phyloP scores from a whole-genome alignment of 2,113 vertebrate species.

The Trematomus loennbergii region DNA sequence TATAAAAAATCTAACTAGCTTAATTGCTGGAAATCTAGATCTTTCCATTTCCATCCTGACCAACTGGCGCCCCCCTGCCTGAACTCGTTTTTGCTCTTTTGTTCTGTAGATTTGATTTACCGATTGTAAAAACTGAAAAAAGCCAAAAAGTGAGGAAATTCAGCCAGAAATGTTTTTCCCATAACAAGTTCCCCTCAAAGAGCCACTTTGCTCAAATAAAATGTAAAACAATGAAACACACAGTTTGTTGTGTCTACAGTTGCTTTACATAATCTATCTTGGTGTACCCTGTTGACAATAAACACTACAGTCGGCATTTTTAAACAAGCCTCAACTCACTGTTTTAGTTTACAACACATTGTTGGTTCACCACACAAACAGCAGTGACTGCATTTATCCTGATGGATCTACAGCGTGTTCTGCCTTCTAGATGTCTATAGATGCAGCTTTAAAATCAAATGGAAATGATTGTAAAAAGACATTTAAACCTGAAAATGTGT shows the following conservation, averaged over 20 bases:
- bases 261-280: neutral
- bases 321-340: slow-evolving; percentile 1
- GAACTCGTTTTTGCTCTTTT: slow-evolving; percentile 2
- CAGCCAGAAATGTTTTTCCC: neutral
- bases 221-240: slow-evolving; percentile 21
- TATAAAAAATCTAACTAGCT: neutral
- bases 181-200: slow-evolving; percentile 2
- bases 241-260: slow-evolving; percentile 26
- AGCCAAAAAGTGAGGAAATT: slow-evolving; percentile 1
- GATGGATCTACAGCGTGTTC: slow-evolving; percentile 3
- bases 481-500: neutral
- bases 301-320: slow-evolving; percentile 6
- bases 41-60: too few relatives aligned
- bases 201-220: slow-evolving; percentile 7
- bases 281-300: neutral
- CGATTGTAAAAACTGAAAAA: slow-evolving; percentile 22
- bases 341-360: slow-evolving; percentile 9
- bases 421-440: neutral
- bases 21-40: too few relatives aligned
- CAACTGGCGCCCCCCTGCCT: too few relatives aligned
- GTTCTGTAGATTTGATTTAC: slow-evolving; percentile 12
- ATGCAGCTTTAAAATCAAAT: slow-evolving; percentile 3
- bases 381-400: neutral
- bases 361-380: slow-evolving; percentile 16
- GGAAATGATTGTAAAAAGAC: neutral